Conservation (phyloP, 2,113 vertebrate species). For the Strix aluco region DNA sequence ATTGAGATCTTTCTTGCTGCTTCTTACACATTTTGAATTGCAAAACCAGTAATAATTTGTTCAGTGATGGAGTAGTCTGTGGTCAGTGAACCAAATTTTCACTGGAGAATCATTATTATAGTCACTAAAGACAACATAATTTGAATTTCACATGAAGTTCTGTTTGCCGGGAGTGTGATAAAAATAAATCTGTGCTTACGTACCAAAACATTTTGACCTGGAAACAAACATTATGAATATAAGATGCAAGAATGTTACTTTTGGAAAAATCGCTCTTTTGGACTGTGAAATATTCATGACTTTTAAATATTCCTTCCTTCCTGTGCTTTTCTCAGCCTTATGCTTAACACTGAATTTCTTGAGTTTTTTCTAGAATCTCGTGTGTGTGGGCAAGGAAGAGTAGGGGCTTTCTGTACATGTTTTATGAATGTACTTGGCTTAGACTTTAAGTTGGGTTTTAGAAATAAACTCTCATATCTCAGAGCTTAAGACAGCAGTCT, state of each 20-base stretch:
- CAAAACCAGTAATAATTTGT: background rate
- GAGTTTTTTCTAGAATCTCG: background rate
- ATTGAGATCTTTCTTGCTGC: background rate
- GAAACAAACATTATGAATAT: background rate
- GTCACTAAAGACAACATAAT: background rate
- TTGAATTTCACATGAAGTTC: slow-evolving; percentile 1
- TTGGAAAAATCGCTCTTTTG: background rate
- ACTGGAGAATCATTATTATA: background rate
- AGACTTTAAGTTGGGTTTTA: background rate
- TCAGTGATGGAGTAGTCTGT: background rate
- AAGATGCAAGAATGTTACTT: slow-evolving; percentile 21
- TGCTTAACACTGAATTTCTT: slow-evolving; percentile 8
- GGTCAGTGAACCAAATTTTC: background rate
- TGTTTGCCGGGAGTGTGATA: background rate
- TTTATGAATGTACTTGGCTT: slow-evolving; percentile 13
- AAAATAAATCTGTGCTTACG: background rate
- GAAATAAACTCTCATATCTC: background rate
- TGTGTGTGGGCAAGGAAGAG: background rate
- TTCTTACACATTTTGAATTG: background rate
- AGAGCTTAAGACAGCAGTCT: background rate
- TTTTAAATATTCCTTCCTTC: slow-evolving; percentile 3
- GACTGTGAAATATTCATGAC: slow-evolving; percentile 13
- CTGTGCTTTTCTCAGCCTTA: slow-evolving; percentile 29
- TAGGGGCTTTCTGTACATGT: background rate
- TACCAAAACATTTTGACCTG: slow-evolving; percentile 35